phyloP scores from a whole-genome alignment of 2,797 vertebrate species.

The Hyperoplus lanceolatus region DNA sequence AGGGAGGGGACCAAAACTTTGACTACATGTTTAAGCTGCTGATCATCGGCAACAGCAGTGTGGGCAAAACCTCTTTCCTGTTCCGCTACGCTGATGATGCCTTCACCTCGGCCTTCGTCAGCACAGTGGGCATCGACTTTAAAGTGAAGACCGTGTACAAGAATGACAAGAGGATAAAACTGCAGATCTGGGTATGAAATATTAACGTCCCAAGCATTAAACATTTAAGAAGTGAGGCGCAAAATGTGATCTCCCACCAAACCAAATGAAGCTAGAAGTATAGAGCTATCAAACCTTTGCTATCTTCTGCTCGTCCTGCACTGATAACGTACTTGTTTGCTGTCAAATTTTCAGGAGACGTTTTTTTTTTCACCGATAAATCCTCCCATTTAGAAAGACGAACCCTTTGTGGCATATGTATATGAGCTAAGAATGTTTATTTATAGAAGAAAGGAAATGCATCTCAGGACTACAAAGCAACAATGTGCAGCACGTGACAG shows the following conservation, averaged over 20 bases:
- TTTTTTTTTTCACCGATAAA: not conserved
- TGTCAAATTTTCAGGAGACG: not conserved
- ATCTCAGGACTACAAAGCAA: slow-evolving; percentile 6
- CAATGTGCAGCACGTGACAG: not conserved
- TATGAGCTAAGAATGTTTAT: not conserved
- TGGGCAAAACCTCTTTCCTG: slow-evolving; percentile 97
- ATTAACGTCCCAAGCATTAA: slow-evolving; percentile 29
- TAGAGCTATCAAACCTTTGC: not conserved
- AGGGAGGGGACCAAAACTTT: slow-evolving; percentile 97
- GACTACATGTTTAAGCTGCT: slow-evolving; percentile 99
- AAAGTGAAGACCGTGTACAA: slow-evolving; percentile 99
- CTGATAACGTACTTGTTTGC: not conserved
- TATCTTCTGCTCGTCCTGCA: slow-evolving; percentile 9
- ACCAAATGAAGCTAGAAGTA: slow-evolving; percentile 2
- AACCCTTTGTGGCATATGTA: not conserved
- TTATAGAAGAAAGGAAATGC: not conserved
- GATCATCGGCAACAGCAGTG: slow-evolving; percentile 98
- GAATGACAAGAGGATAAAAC: slow-evolving; percentile 98
- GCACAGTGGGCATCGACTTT: slow-evolving; percentile 98
- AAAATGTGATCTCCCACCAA: slow-evolving; percentile 24
- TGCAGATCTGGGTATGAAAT: slow-evolving; percentile 95
- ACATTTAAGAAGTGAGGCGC: slow-evolving; percentile 27
- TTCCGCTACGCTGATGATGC: slow-evolving; percentile 98
- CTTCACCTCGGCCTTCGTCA: slow-evolving; percentile 98
- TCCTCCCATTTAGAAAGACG: not conserved